Percentiles rank a stretch among this genome's conserved stretches.
These are phyloP conservation scores for Leucophenga varia DNA, from an alignment of 1,140 invertebrate species.

Conservation along the genomic window DNA sequence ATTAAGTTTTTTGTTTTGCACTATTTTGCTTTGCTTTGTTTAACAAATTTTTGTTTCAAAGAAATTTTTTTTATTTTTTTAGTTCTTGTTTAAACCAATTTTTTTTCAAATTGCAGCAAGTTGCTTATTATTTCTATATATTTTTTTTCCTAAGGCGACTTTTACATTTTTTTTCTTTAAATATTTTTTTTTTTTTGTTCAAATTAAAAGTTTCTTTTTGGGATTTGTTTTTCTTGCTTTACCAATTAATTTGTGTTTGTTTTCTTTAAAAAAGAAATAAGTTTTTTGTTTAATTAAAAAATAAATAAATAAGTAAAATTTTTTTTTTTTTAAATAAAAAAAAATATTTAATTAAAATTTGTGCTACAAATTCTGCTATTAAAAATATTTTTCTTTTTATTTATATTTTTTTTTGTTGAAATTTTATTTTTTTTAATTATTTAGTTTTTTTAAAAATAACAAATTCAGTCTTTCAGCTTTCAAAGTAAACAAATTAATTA, in stretches of 20 bases:
- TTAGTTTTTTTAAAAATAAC: conserved; percentile 34
- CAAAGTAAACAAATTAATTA: conserved; percentile 53
- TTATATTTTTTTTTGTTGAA: conserved; percentile 25
- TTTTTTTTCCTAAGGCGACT: conserved; percentile 53
- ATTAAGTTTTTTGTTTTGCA: conserved; percentile 22
- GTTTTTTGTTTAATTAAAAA: conserved; percentile 25
- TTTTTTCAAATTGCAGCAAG: conserved; percentile 24
- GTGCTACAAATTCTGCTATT: conserved; percentile 53
- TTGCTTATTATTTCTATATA: conserved; percentile 33
- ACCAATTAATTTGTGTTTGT: conserved; percentile 7
- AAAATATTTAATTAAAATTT: conserved; percentile 34
- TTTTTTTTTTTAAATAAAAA: conserved; percentile 33
- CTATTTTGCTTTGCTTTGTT: conserved; percentile 32
- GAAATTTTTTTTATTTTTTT: conserved; percentile 27
- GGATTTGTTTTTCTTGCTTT: conserved; percentile 20
- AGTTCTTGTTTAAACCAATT: conserved; percentile 9
- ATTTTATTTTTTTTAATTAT: conserved; percentile 8
- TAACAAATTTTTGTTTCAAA: conserved; percentile 43
- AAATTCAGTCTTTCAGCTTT: conserved; percentile 55
- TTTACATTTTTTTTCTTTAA: conserved; percentile 37
- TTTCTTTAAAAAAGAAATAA: neutral
- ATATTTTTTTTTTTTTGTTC: conserved; percentile 19
- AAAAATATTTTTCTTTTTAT: conserved; percentile 41
- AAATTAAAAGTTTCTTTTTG: conserved; percentile 18
- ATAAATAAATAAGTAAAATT: conserved; percentile 32